phyloP scores from a whole-genome alignment of 2,888 invertebrate species.

The Cetonia aurata region DNA sequence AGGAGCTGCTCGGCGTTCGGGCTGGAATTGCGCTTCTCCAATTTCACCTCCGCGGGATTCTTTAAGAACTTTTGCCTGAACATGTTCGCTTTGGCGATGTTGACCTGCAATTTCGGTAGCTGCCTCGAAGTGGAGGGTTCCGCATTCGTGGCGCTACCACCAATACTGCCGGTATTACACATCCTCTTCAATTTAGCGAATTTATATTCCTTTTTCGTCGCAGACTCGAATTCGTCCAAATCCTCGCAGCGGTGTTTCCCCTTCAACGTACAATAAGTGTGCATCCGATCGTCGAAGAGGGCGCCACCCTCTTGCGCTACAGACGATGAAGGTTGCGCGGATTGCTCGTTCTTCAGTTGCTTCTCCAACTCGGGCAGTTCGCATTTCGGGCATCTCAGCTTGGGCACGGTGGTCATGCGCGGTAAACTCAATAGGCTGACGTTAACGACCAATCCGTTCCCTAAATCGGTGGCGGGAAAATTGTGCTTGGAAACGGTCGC shows the following conservation, averaged over 20 bases:
- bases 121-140: constrained; percentile 58
- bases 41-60: constrained; percentile 45
- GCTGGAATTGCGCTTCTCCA: constrained; percentile 51
- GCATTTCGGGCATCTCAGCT: constrained; percentile 66
- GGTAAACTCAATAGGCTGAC: constrained; percentile 79
- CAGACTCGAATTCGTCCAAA: constrained; percentile 74
- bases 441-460: constrained; percentile 73
- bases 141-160: constrained; percentile 21
- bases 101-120: constrained; percentile 55
- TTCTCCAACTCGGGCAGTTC: constrained; percentile 46
- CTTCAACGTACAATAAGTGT: constrained; percentile 77
- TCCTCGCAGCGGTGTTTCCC: constrained; percentile 84
- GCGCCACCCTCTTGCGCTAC: neutral
- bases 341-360: constrained; percentile 54
- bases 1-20: constrained; percentile 49
- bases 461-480: constrained; percentile 79
- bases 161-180: constrained; percentile 46
- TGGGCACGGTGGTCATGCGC: constrained; percentile 68
- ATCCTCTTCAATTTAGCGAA: constrained; percentile 53
- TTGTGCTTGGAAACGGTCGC: constrained; percentile 74
- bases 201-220: constrained; percentile 47
- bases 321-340: neutral
- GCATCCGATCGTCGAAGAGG: constrained; percentile 79
- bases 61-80: constrained; percentile 27
- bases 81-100: constrained; percentile 53